Base-by-base conservation (phyloP, 2,113 vertebrate species). In the Marmota flaviventris region DNA sequence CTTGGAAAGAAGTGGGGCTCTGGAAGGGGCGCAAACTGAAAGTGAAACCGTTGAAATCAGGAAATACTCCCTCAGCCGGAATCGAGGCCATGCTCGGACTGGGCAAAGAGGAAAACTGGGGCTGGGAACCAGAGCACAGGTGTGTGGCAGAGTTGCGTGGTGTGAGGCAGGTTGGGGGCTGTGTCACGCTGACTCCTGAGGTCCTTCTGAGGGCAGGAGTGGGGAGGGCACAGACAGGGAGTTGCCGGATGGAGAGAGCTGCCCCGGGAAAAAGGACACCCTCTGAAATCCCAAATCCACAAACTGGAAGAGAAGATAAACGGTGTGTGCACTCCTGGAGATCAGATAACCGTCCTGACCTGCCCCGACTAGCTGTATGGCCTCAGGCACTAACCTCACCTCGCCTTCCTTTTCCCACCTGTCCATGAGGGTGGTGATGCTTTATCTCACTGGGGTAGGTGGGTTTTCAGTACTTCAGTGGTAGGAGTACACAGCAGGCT, bases 1-100 rank as follows among this genome's bases (percentile, higher is more conserved):
- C 39, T n/a, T n/a, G 45, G 16, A 48, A 12, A 78, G 34, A 83
- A 34, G 45, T 14, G 20, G 45, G 73, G 89, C 4, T 0, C 87
- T 42, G 56, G 32, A 65, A 78, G 72, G 61, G 8, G 56, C 79
- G 12, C 32, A 88, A 97, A 97, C 13, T 93, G 98, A 98, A 98
- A 97, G 96, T 65, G 96, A 97, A 98, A 97, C 51, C 39, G 77
- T 10, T 69, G 0, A 56, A 4, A 4, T 85, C 96, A 94, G 97
- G 97, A 98, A 97, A 81, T 48, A 65, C 51, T 93, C 48, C 27
- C 27, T 85, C 8, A n/a, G 67, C 9, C 1, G 5, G 32, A 77
- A 10, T 56, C 58, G n/a, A 2, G 7, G 86, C 77, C 42, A 32
- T 9, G 75, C 37, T 53, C 3, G 58, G n/a, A 37, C 32, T 1